Percentiles rank a stretch among this genome's conserved stretches.
Conservation (phyloP, 2,113 vertebrate genomes). For the Chaenogobius annularis region DNA sequence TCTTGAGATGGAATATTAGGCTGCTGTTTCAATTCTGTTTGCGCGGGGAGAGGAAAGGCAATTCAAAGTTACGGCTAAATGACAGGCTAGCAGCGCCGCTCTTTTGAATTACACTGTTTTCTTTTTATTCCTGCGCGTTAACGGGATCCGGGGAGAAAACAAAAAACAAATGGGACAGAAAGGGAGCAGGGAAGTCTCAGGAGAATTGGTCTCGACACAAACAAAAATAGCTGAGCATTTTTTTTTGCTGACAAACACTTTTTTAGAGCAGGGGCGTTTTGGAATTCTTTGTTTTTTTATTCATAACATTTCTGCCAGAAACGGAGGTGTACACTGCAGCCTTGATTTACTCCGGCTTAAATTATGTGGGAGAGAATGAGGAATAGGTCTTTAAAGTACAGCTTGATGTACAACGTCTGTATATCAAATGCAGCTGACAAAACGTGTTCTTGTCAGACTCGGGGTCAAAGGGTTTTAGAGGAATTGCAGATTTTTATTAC, state of each 20-base stretch:
- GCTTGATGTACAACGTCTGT: background rate
- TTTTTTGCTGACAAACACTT: slow-evolving; percentile 71
- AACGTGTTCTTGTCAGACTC: background rate
- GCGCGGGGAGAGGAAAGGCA: slow-evolving; percentile 61
- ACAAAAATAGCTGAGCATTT: slow-evolving; percentile 65
- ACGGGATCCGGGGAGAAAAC: slow-evolving; percentile 32
- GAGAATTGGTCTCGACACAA: slow-evolving; percentile 62
- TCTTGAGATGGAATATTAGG: slow-evolving; percentile 57
- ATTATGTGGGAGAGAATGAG: slow-evolving; percentile 18
- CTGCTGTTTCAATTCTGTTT: slow-evolving; percentile 55
- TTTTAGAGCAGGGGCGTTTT: slow-evolving; percentile 46
- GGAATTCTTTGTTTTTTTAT: slow-evolving; percentile 62
- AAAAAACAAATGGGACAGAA: slow-evolving; percentile 55
- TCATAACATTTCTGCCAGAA: slow-evolving; percentile 43
- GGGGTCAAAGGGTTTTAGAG: background rate
- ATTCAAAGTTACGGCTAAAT: slow-evolving; percentile 72
- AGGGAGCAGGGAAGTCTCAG: slow-evolving; percentile 59
- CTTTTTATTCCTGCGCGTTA: slow-evolving; percentile 59
- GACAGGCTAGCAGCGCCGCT: slow-evolving; percentile 60
- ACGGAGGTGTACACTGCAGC: slow-evolving; percentile 17
- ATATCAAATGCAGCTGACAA: background rate
- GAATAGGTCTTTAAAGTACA: background rate
- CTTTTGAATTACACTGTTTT: slow-evolving; percentile 68
- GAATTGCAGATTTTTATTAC: background rate
- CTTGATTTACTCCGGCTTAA: slow-evolving; percentile 42